Evolutionary conservation across 2,888 invertebrate species (phyloP).

Genomic region (Tetropium fuscum): DNA sequence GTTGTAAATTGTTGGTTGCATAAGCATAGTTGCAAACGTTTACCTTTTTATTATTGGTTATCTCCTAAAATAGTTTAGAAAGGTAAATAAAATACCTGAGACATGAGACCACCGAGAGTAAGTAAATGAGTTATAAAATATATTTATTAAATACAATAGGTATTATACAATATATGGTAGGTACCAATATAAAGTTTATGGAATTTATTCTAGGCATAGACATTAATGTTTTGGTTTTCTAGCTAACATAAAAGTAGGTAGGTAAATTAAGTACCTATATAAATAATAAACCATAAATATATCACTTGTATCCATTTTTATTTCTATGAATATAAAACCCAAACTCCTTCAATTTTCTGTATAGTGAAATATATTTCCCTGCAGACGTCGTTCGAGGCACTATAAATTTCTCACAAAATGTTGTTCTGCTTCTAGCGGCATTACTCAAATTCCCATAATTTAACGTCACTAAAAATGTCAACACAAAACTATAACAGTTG

Average conservation of each 20-base stretch:
- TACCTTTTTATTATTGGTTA: no score
- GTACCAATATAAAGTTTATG: no score
- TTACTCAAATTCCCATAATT: slow-evolving; percentile 78
- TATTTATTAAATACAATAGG: no score
- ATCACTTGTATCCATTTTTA: slow-evolving; percentile 29
- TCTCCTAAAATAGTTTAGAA: no score
- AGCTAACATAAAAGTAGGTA: no score
- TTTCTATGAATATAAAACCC: slow-evolving; percentile 68
- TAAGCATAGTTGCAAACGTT: no score
- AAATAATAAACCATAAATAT: background rate
- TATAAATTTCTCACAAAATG: slow-evolving; percentile 85
- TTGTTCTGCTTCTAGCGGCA: slow-evolving; percentile 75
- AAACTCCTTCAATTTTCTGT: slow-evolving; percentile 75
- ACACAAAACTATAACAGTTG: slow-evolving; percentile 90
- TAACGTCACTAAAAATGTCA: slow-evolving; percentile 81
- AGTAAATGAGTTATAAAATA: no score
- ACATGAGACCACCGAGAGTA: no score
- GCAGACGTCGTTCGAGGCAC: slow-evolving; percentile 85
- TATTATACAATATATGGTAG: no score
- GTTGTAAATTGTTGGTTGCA: no score
- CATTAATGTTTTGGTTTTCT: slow-evolving; percentile 19
- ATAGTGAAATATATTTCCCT: slow-evolving; percentile 86
- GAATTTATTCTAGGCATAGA: no score
- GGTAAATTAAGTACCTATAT: background rate
- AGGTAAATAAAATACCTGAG: no score